Evolutionary conservation across 1,140 invertebrate genomes (phyloP).

Genomic region (Lordiphosa stackelbergi): DNA sequence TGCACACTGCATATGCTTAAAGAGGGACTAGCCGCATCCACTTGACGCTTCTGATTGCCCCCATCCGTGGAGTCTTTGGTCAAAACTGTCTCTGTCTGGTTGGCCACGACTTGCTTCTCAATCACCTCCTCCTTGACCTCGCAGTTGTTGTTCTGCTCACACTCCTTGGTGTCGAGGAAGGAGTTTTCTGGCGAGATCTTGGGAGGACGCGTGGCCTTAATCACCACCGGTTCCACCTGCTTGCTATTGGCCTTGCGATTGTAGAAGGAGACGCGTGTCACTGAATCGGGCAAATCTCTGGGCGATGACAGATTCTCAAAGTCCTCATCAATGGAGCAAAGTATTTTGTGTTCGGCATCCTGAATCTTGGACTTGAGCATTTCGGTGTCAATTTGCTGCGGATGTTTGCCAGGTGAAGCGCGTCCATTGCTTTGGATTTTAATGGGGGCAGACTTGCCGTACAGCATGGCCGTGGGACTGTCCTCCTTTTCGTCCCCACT

Average conservation of each 20-base stretch:
- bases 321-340: constrained; percentile 73
- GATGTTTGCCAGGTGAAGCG: constrained; percentile 52
- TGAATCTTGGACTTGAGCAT: constrained; percentile 72
- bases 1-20: constrained; percentile 74
- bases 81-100: constrained; percentile 18
- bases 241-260: constrained; percentile 51
- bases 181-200: constrained; percentile 77
- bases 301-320: constrained; percentile 71
- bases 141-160: constrained; percentile 69
- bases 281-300: constrained; percentile 66
- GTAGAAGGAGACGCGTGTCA: constrained; percentile 55
- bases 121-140: constrained; percentile 31
- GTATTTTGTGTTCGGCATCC: constrained; percentile 67
- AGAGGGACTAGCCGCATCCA: constrained; percentile 71
- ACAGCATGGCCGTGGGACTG: constrained; percentile 59
- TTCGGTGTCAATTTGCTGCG: constrained; percentile 67
- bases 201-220: constrained; percentile 68
- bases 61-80: constrained; percentile 8
- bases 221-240: constrained; percentile 64
- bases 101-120: not conserved
- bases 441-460: constrained; percentile 76
- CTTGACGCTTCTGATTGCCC: constrained; percentile 62
- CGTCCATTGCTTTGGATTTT: constrained; percentile 74
- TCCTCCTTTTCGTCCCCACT: constrained; percentile 51
- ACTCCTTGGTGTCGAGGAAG: constrained; percentile 63